A percentile compares a stretch with the other conserved stretches of the same genome.
These are phyloP conservation scores for Tyrannus savana DNA, from an alignment of 2,113 vertebrate genomes.

Conservation along the genomic window DNA sequence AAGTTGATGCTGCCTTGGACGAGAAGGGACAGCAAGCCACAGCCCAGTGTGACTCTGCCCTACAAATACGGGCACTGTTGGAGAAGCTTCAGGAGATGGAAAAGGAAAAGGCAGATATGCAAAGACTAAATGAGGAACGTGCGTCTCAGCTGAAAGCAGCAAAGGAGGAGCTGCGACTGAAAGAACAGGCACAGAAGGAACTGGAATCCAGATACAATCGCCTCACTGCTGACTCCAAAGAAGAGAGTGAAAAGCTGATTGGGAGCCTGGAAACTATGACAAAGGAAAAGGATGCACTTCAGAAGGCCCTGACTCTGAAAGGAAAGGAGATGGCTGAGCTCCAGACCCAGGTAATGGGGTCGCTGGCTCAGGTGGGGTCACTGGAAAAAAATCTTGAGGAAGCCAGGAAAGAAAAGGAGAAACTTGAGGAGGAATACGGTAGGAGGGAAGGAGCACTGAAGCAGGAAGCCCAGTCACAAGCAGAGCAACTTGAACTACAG, in stretches of 20 bases:
- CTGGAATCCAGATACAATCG: slow-evolving; percentile 67
- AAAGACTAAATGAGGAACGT: slow-evolving; percentile 69
- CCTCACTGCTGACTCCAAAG: slow-evolving; percentile 56
- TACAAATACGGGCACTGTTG: slow-evolving; percentile 74
- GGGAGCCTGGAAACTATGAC: slow-evolving; percentile 73
- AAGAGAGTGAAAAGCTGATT: slow-evolving; percentile 68
- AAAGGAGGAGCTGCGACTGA: slow-evolving; percentile 76
- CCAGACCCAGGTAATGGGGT: slow-evolving; percentile 79
- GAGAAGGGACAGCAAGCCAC: slow-evolving; percentile 72
- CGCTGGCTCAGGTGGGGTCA: slow-evolving; percentile 72
- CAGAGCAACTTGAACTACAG: slow-evolving; percentile 74
- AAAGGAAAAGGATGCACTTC: slow-evolving; percentile 71
- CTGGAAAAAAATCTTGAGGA: slow-evolving; percentile 77
- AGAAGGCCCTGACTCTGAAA: slow-evolving; percentile 77
- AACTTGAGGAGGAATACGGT: slow-evolving; percentile 61
- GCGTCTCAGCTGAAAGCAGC: slow-evolving; percentile 68
- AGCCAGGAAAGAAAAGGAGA: slow-evolving; percentile 63
- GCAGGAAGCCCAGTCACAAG: slow-evolving; percentile 61
- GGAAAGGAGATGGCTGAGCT: slow-evolving; percentile 81
- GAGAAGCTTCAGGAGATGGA: slow-evolving; percentile 78
- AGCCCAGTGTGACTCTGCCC: slow-evolving; percentile 68
- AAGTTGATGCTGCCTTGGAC: slow-evolving; percentile 61
- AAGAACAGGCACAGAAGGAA: slow-evolving; percentile 74
- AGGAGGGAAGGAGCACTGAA: slow-evolving; percentile 72
- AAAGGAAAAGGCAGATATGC: slow-evolving; percentile 66